A percentile compares a stretch with the other conserved stretches of the same genome.
Conservation (phyloP, 2,888 invertebrate species). For the Callyntrura guangdongensis region DNA sequence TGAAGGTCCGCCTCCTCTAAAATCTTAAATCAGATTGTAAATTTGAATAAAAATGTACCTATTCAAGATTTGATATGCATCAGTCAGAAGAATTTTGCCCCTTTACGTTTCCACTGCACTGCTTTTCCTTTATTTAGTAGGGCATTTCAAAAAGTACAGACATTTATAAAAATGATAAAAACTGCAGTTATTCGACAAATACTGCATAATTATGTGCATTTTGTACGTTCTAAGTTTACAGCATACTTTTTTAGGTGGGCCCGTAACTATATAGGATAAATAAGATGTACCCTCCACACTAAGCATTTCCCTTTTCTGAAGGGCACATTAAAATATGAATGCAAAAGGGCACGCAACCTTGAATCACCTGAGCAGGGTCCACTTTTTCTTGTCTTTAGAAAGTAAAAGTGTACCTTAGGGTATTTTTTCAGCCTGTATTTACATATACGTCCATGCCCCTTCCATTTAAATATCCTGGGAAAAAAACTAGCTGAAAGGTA, state of each 20-base stretch:
- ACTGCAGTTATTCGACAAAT: not conserved
- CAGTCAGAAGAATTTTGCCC: not conserved
- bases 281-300: not conserved
- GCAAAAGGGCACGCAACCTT: constrained; percentile 47
- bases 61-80: not conserved
- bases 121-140: not conserved
- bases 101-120: not conserved
- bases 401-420: constrained; percentile 68
- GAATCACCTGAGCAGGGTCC: constrained; percentile 63
- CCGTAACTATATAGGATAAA: not conserved
- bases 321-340: constrained; percentile 53
- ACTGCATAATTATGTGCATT: not conserved
- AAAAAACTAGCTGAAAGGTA: constrained; percentile 70
- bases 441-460: not conserved
- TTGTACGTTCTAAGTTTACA: not conserved
- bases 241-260: not conserved
- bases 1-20: not conserved
- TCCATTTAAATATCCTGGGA: constrained; percentile 71
- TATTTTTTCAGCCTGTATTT: constrained; percentile 18
- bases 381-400: constrained; percentile 10
- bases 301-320: not conserved
- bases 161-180: constrained; percentile 39
- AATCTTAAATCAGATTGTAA: constrained; percentile 44
- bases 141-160: not conserved
- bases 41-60: not conserved